phyloP scores from a whole-genome alignment of 2,888 invertebrate species.

The Tillus elongatus region DNA sequence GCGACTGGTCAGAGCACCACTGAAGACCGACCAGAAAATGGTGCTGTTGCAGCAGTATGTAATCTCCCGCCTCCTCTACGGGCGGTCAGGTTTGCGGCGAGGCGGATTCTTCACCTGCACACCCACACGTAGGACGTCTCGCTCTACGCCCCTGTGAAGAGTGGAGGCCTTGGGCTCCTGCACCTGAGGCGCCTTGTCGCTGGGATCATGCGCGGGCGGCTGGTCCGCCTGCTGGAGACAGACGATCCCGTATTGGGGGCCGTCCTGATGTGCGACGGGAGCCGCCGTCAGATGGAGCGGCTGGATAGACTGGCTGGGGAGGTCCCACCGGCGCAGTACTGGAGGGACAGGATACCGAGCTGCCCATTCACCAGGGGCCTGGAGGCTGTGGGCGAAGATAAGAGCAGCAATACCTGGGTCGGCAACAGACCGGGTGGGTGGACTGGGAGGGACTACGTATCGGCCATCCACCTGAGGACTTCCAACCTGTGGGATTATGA shows the following conservation, averaged over 20 bases:
- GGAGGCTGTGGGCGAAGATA: no score
- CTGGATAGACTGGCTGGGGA: conserved; percentile 10
- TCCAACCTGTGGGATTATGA: conserved; percentile 8
- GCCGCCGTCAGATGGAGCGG: no score
- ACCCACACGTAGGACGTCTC: conserved; percentile 4
- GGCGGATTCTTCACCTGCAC: conserved; percentile 7
- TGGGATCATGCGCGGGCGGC: no score
- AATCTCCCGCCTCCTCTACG: conserved; percentile 32
- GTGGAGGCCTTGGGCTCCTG: not conserved
- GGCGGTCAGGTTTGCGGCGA: conserved; percentile 10
- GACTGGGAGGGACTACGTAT: conserved; percentile 17
- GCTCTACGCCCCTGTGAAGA: no score
- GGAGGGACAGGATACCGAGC: no score
- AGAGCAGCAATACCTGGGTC: no score
- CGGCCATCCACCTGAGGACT: conserved; percentile 17
- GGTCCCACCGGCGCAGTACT: no score
- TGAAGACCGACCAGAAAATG: conserved; percentile 37
- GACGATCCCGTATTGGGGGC: no score
- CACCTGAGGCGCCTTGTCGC: no score
- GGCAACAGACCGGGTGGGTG: conserved; percentile 5
- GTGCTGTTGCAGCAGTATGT: conserved; percentile 21
- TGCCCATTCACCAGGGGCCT: no score
- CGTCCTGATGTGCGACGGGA: no score
- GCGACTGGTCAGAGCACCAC: conserved; percentile 29
- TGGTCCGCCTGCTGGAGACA: not conserved